phyloP scores from a whole-genome alignment of 2,797 vertebrate genomes.

The Delichon dasypus region DNA sequence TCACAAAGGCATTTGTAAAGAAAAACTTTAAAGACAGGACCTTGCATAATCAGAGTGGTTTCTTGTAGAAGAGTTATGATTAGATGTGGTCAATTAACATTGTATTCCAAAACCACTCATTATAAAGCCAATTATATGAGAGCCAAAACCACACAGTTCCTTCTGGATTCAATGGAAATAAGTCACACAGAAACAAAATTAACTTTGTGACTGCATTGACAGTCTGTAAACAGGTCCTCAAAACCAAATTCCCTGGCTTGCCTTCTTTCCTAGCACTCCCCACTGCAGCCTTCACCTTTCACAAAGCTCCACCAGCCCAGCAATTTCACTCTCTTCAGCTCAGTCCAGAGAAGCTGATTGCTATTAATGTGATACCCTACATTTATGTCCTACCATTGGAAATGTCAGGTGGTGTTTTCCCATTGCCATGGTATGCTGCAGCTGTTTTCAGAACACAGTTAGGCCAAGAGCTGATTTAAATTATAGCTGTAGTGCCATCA shows the following conservation, averaged over 20 bases:
- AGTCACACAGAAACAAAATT: neutral
- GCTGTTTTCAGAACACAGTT: neutral
- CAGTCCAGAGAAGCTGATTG: neutral
- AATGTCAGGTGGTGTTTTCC: constrained; percentile 16
- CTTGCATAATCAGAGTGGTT: neutral
- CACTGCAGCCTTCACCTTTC: neutral
- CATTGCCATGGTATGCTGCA: neutral
- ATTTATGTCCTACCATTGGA: neutral
- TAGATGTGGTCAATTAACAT: neutral
- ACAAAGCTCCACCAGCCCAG: neutral
- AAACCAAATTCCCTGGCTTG: neutral
- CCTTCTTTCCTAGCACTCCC: neutral
- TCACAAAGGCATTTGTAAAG: neutral
- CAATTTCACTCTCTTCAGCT: neutral
- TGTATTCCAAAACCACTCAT: neutral
- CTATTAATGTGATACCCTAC: neutral
- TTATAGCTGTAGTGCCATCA: neutral
- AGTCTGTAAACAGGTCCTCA: neutral
- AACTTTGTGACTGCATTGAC: neutral
- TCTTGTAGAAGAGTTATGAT: neutral
- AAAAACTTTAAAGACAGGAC: neutral
- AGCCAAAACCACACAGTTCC: neutral
- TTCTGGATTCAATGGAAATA: neutral
- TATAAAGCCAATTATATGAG: neutral
- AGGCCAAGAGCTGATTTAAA: constrained; percentile 30